Evolutionary conservation across 2,113 vertebrate genomes (phyloP), one percentile per base, ranked within the genome.

Genomic region (zebrafish (Danio rerio)): DNA sequence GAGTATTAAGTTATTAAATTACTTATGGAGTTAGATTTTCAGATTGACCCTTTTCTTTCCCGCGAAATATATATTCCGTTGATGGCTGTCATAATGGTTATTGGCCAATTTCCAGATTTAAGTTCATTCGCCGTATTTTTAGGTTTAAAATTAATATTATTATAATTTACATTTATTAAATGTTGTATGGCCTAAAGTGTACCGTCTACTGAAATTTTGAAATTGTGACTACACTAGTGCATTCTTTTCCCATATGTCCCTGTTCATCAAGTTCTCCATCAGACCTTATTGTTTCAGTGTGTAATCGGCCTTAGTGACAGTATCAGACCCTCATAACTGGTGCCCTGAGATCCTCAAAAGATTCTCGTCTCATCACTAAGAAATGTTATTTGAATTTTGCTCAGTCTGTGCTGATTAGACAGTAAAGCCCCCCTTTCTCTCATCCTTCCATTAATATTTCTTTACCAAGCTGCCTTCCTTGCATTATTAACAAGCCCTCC

Each of bases 401-500:
- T 31, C 49, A 45, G 55, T 59, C 50, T 18, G 62, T 63, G 72
- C 72, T 68, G 75, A 82, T 83, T 76, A 76, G 83, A 85, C 53
- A 45, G 13, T 59, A 76, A 81, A 70, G 52, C n/a, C 11, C 18
- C 55, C n/a, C 18, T 6, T 50, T 62, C 68, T 42, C 61, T 43
- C 47, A 43, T 69, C 20, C n/a, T 21, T 59, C 69, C 66, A 81
- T 85, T 87, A 83, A 83, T 84, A 68, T 81, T 90, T 85, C 88
- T 90, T 83, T 83, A 82, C 84, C 88, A 88, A 89, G 84, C 88
- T 86, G 91, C 81, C 84, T 85, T 81, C 83, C 88, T 86, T 92
- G 88, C 92, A 94, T 92, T 92, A 94, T 93, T 95, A 93, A 94
- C 88, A 88, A 93, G 93, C 86, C 87, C 0, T 90, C 90, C 90